Evolutionary conservation across 2,797 vertebrate genomes (phyloP).

Genomic region (Eospalax fontanierii): DNA sequence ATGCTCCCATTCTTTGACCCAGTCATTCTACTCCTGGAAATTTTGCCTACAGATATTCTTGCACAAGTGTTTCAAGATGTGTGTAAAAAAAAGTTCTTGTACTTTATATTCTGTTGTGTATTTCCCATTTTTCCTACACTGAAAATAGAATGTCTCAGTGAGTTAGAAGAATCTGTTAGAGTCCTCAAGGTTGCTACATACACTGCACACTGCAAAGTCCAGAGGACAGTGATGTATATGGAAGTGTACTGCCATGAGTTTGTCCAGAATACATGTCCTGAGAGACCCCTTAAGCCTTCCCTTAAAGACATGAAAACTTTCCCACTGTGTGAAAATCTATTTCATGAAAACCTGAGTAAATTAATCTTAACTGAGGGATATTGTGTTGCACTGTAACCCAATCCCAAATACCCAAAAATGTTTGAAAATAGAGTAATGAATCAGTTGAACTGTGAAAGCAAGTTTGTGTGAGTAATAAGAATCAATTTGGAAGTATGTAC

Average conservation of each 20-base stretch:
- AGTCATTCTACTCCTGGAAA: conserved; percentile 48
- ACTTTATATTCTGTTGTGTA: not conserved
- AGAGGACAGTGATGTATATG: not conserved
- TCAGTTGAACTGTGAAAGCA: conserved; percentile 48
- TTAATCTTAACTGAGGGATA: conserved; percentile 45
- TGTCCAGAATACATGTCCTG: not conserved
- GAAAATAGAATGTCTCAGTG: not conserved
- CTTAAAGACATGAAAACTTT: conserved; percentile 20
- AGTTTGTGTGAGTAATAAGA: conserved; percentile 26
- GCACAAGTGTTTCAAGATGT: conserved; percentile 64
- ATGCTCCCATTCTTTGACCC: conserved; percentile 35
- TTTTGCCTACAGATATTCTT: conserved; percentile 49
- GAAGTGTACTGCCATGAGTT: not conserved
- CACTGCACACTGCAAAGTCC: not conserved
- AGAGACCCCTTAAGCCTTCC: not conserved
- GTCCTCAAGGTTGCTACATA: not conserved
- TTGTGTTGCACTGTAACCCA: conserved; percentile 36
- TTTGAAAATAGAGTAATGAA: conserved; percentile 62
- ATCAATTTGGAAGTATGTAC: conserved; percentile 20
- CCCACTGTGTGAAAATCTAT: conserved; percentile 14
- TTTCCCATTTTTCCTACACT: not conserved
- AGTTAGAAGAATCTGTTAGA: not conserved
- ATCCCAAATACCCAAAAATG: conserved; percentile 44
- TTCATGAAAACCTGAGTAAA: conserved; percentile 51
- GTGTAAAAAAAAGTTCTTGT: conserved; percentile 5